phyloP scores from a whole-genome alignment of 2,113 vertebrate genomes.

The Galeopterus variegatus region DNA sequence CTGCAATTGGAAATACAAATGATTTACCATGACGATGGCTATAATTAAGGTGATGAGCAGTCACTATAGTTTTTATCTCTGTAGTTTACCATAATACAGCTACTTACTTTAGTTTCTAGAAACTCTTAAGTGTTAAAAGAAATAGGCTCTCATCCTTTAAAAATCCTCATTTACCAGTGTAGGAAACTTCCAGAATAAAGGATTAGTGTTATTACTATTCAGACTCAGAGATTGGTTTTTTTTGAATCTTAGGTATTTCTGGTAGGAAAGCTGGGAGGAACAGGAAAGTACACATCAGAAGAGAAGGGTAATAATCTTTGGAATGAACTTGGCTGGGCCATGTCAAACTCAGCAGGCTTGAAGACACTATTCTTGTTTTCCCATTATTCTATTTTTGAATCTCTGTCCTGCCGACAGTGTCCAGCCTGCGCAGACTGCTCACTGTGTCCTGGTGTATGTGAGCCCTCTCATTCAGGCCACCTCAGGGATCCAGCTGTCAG shows the following conservation, averaged over 20 bases:
- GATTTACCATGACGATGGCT: neutral
- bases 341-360: neutral
- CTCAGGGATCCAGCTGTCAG: neutral
- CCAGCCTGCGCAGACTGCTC: neutral
- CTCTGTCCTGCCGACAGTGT: neutral
- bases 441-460: neutral
- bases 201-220: neutral
- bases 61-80: neutral
- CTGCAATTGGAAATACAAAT: neutral
- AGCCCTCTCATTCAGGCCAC: neutral
- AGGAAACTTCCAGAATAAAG: conserved; percentile 2
- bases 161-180: neutral
- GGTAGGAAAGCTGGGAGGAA: conserved; percentile 4
- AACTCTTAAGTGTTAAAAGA: conserved; percentile 46
- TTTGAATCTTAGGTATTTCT: conserved; percentile 36
- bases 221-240: conserved; percentile 15
- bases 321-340: conserved; percentile 34
- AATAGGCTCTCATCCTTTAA: conserved; percentile 26
- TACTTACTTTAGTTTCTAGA: conserved; percentile 40
- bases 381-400: neutral
- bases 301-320: conserved; percentile 25
- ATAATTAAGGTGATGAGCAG: neutral
- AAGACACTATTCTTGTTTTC: neutral
- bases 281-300: neutral
- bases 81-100: neutral